Evolutionary conservation across 2,888 invertebrate genomes (phyloP).

Genomic region (Dysmachus trigonus): DNA sequence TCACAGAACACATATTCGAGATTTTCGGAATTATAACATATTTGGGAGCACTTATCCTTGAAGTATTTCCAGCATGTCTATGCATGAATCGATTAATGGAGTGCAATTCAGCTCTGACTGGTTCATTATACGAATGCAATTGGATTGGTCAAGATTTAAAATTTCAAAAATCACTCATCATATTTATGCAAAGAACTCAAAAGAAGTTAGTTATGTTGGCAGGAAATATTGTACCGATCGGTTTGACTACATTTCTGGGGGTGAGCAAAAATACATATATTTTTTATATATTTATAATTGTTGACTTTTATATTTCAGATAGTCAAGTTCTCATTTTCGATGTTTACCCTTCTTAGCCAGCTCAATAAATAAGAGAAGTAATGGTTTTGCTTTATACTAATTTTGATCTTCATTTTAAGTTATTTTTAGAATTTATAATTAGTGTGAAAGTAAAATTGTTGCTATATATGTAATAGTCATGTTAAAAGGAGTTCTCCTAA

Average conservation of each 20-base stretch:
- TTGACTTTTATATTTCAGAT: conserved; percentile 18
- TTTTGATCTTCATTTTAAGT: no score
- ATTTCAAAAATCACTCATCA: neutral
- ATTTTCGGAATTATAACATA: neutral
- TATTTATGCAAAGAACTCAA: neutral
- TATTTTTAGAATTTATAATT: no score
- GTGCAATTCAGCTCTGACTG: neutral
- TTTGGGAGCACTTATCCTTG: neutral
- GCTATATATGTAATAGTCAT: no score
- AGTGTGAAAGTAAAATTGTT: no score
- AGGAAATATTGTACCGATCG: neutral
- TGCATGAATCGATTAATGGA: neutral
- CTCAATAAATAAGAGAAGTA: neutral
- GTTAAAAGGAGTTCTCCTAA: no score
- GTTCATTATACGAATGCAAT: neutral
- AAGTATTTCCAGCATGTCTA: conserved; percentile 2
- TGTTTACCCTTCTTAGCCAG: neutral
- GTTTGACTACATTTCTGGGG: neutral
- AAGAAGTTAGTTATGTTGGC: neutral
- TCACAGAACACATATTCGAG: neutral
- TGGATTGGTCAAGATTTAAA: conserved; percentile 10
- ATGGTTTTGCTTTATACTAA: neutral
- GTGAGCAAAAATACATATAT: neutral
- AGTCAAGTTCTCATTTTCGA: conserved; percentile 10
- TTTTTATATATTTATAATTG: neutral